phyloP scores from a whole-genome alignment of 2,888 invertebrate species.

The Acanthopleura granulata region DNA sequence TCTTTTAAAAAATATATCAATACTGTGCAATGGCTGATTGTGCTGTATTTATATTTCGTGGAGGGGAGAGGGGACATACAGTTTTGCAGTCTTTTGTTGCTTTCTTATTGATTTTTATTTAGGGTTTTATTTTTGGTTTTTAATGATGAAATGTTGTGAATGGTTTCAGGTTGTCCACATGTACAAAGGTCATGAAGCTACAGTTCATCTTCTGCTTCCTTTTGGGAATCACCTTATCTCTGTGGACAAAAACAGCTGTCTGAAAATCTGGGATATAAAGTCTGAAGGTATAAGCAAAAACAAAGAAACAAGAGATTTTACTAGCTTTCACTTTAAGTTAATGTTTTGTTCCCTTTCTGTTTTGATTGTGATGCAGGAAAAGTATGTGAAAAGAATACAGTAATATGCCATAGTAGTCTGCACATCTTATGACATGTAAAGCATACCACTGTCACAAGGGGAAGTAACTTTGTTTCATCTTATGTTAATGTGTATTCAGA shows the following conservation, averaged over 20 bases:
- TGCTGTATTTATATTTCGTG: too few species aligned
- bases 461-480: too few species aligned
- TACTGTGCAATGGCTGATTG: too few species aligned
- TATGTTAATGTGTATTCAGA: too few species aligned
- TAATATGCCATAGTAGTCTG: too few species aligned
- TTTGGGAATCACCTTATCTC: constrained; percentile 88
- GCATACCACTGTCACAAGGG: too few species aligned
- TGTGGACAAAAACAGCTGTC: constrained; percentile 81
- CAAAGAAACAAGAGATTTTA: not conserved
- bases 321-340: not conserved
- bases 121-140: not conserved
- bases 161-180: constrained; percentile 77
- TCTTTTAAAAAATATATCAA: too few species aligned
- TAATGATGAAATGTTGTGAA: not conserved
- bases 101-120: too few species aligned
- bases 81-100: too few species aligned
- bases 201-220: constrained; percentile 84
- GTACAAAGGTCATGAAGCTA: constrained; percentile 80
- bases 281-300: constrained; percentile 74
- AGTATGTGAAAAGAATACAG: too few species aligned
- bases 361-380: not conserved
- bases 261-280: constrained; percentile 89
- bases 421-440: too few species aligned
- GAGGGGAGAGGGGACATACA: too few species aligned
- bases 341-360: not conserved